These are phyloP conservation scores for Microctenopoma stevenorrisi DNA, from an alignment of 2,797 vertebrate genomes.

Conservation along the genomic window DNA sequence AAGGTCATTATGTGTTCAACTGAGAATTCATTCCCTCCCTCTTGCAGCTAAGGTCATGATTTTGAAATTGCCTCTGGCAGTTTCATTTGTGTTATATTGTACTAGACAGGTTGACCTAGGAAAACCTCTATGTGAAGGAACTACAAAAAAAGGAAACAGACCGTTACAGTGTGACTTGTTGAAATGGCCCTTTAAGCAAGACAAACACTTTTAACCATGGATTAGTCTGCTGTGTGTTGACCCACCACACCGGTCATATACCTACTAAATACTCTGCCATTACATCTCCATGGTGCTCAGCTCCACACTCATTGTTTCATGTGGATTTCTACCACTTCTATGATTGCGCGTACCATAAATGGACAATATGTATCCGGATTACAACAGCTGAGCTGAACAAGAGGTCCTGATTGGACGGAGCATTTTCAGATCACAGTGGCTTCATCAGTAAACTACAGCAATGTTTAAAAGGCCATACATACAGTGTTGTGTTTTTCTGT, in stretches of 20 bases:
- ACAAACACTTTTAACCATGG: not conserved
- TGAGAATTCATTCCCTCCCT: conserved; percentile 32
- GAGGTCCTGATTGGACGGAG: no score
- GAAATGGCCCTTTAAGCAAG: not conserved
- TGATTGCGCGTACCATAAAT: no score
- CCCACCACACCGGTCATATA: no score
- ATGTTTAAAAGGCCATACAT: not conserved
- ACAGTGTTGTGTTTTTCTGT: not conserved
- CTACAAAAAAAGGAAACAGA: not conserved
- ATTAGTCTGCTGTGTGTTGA: not conserved
- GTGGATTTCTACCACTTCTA: not conserved
- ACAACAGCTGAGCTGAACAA: no score
- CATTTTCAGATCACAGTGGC: no score
- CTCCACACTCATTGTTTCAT: not conserved
- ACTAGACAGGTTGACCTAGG: conserved; percentile 5
- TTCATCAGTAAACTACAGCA: not conserved
- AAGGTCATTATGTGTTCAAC: conserved; percentile 46
- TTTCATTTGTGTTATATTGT: conserved; percentile 44
- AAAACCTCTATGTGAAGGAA: conserved; percentile 6
- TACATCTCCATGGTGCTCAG: no score
- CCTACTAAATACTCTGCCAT: no score
- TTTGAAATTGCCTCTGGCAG: conserved; percentile 42
- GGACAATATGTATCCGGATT: no score
- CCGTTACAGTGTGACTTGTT: conserved; percentile 1
- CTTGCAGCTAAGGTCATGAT: conserved; percentile 42